Conservation (phyloP, 2,113 vertebrate genomes). For the Lonchura striata region DNA sequence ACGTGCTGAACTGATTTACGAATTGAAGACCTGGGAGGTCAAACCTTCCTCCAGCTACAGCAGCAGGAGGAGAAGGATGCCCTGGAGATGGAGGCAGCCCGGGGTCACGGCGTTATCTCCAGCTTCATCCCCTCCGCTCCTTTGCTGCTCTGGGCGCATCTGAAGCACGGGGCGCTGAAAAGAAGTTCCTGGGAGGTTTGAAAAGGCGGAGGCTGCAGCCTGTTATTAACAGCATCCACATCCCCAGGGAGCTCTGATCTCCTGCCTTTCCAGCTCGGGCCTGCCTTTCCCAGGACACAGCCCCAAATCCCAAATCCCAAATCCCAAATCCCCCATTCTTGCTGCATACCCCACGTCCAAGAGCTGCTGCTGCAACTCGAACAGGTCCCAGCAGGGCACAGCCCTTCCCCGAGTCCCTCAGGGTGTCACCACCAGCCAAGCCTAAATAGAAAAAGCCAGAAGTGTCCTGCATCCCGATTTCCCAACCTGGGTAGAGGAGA, state of each 20-base stretch:
- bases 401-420: fast-evolving
- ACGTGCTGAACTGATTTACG: background rate
- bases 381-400: fast-evolving
- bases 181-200: background rate
- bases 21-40: background rate
- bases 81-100: background rate
- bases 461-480: background rate
- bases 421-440: background rate
- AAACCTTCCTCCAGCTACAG: background rate
- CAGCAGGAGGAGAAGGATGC: background rate
- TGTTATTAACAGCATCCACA: background rate
- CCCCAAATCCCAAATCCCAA: too few species aligned
- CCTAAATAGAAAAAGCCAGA: background rate
- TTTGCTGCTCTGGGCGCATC: background rate
- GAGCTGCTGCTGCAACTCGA: fast-evolving
- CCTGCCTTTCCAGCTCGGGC: fast-evolving
- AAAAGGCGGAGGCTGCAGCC: background rate
- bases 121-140: background rate
- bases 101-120: fast-evolving
- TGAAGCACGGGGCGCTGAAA: fast-evolving
- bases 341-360: fast-evolving
- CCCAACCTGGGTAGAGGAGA: background rate
- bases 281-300: fast-evolving
- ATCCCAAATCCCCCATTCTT: background rate
- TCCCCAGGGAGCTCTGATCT: fast-evolving